phyloP scores from a whole-genome alignment of 2,888 invertebrate genomes.

The Nomada lathburiana region DNA sequence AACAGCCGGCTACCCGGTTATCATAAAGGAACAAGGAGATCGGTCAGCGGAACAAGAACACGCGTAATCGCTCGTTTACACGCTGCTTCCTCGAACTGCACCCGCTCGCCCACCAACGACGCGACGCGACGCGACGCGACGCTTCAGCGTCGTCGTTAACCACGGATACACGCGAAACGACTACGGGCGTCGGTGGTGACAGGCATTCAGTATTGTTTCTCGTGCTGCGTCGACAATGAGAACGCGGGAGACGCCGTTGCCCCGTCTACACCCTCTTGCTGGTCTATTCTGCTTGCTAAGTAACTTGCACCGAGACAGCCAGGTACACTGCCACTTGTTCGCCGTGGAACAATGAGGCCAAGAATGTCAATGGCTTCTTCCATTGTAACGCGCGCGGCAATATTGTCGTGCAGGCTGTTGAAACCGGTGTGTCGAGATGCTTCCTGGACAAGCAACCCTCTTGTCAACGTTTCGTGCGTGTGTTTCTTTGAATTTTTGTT shows the following conservation, averaged over 20 bases:
- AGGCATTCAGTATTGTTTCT: slow-evolving; percentile 57
- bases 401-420: slow-evolving; percentile 10
- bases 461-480: slow-evolving; percentile 2
- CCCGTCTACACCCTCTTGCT: neutral
- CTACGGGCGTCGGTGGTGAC: slow-evolving; percentile 38
- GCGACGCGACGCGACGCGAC: neutral
- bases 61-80: slow-evolving; percentile 14
- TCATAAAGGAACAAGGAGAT: neutral
- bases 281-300: slow-evolving; percentile 47
- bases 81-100: neutral
- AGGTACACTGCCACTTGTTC: slow-evolving; percentile 59
- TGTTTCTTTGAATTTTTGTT: neutral
- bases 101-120: slow-evolving; percentile 3
- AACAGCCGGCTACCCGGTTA: neutral
- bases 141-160: slow-evolving; percentile 29
- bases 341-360: slow-evolving; percentile 59
- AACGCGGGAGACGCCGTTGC: slow-evolving; percentile 15
- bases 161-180: slow-evolving; percentile 22
- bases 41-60: slow-evolving; percentile 4
- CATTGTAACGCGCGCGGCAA: slow-evolving; percentile 35
- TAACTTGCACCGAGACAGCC: slow-evolving; percentile 54
- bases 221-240: slow-evolving; percentile 39
- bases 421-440: neutral
- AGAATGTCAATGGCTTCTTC: slow-evolving; percentile 64
- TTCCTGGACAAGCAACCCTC: neutral